These are phyloP conservation scores for Paradoxurus hermaphroditus DNA, from an alignment of 2,113 vertebrate species.

Conservation along the genomic window DNA sequence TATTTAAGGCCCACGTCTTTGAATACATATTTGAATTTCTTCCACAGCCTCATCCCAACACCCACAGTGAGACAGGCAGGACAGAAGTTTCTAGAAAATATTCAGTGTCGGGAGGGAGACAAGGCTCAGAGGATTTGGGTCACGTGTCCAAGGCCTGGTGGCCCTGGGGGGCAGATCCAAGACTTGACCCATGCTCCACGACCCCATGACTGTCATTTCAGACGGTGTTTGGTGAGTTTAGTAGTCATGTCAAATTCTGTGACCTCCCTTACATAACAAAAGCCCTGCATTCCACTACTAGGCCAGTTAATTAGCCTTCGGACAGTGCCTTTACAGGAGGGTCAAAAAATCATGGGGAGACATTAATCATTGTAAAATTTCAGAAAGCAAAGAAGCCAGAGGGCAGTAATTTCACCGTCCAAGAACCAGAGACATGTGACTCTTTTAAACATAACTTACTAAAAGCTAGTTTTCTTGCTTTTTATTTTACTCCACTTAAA, in stretches of 20 bases:
- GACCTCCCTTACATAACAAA: background rate
- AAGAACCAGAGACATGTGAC: background rate
- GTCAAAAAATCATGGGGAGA: background rate
- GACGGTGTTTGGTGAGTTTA: background rate
- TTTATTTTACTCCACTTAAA: background rate
- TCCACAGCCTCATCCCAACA: background rate
- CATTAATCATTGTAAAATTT: background rate
- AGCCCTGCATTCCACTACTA: background rate
- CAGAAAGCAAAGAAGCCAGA: background rate
- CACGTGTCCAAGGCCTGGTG: background rate
- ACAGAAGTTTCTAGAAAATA: background rate
- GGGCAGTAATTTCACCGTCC: background rate
- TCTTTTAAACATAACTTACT: background rate
- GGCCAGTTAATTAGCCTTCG: background rate
- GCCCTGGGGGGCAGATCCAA: background rate
- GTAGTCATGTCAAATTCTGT: background rate
- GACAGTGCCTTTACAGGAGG: background rate
- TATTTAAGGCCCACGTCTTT: background rate
- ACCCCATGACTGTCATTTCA: background rate
- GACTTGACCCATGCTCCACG: fast-evolving
- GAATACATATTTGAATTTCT: background rate
- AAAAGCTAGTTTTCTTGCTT: background rate
- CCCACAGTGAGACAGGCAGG: background rate
- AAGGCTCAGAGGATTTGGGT: background rate
- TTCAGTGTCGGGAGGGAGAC: background rate